Conservation (phyloP, 1,140 invertebrate genomes). For the Drosophila mayri region DNA sequence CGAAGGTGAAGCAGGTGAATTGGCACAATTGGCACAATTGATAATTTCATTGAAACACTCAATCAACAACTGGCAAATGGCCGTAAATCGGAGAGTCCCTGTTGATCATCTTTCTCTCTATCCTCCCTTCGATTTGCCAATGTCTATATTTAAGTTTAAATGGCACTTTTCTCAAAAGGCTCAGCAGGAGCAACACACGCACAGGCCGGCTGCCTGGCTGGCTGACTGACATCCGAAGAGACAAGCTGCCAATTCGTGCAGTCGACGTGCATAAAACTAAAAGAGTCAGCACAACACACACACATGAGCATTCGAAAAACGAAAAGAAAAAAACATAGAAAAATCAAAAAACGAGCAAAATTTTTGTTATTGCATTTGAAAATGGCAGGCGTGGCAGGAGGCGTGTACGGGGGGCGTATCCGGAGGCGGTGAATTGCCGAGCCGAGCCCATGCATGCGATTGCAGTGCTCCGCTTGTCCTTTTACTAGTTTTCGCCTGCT, state of each 20-base stretch:
- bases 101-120: constrained; percentile 1
- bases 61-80: constrained; percentile 76
- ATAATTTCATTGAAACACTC: constrained; percentile 81
- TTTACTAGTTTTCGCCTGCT: constrained; percentile 35
- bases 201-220: constrained; percentile 32
- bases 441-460: constrained; percentile 70
- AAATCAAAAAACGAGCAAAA: constrained; percentile 75
- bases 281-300: constrained; percentile 75
- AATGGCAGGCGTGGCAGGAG: constrained; percentile 72
- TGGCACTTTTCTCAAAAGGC: constrained; percentile 82
- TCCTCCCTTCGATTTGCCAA: constrained; percentile 41
- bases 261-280: constrained; percentile 80
- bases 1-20: constrained; percentile 50
- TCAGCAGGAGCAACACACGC: constrained; percentile 39
- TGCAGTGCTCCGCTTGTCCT: constrained; percentile 54
- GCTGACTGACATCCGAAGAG: constrained; percentile 79
- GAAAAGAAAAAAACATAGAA: constrained; percentile 47
- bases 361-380: constrained; percentile 81
- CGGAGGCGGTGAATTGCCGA: constrained; percentile 55
- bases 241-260: constrained; percentile 81
- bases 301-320: neutral
- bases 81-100: constrained; percentile 64
- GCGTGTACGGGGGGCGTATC: constrained; percentile 51
- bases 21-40: constrained; percentile 71
- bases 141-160: constrained; percentile 83